Evolutionary conservation across 53 echinoderm and acorn worm genomes (phyloP), one percentile per base, ranked within the genome.

Genomic region (Holothuria leucospilota): DNA sequence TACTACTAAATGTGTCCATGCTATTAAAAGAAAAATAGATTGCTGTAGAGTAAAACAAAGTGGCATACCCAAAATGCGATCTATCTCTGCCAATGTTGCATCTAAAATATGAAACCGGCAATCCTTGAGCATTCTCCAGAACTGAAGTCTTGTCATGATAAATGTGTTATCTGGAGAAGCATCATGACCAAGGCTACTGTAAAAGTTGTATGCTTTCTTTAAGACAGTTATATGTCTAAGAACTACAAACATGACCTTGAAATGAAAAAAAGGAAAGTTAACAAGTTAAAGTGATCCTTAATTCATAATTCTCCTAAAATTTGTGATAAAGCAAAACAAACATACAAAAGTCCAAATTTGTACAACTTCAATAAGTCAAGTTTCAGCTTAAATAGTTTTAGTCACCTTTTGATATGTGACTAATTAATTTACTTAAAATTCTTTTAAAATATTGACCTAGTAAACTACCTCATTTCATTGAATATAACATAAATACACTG

Each of bases 101-200:
- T 95, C 95, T 18, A 84, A 87, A 49, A 88, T 87, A 69, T 98
- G 99, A 81, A 98, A 95, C 53, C 91, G 85, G 39, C 95, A 95
- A 85, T 98, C 99, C 28, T 98, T 98, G 28, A 98, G 89, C 71
- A 98, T 92, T 15, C 99, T 39, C 99, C 99, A 98, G 88, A 98
- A 98, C 91, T 98, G 99, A 20, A 98, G 90, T 46, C 93, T 90
- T 14, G 95, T 98, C 95, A 98, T 95, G 81, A 98, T 94, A 90
- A 98, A 98, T 18, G 81, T 81, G 75, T 95, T 98, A 63, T 95
- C 95, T 26, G 91, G 92, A 15, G 99, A 95, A 12, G 95, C 92
- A 41, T 98, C 99, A 42, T 95, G 95, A 10, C 99, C 99, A 24
- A 98, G 94, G 68, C 99, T 93, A 75, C 95, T 93, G 85, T 98